Percentiles rank a stretch among this genome's conserved stretches.
These are phyloP conservation scores for Poeciliopsis turneri DNA, from an alignment of 2,797 vertebrate species.

Conservation along the genomic window DNA sequence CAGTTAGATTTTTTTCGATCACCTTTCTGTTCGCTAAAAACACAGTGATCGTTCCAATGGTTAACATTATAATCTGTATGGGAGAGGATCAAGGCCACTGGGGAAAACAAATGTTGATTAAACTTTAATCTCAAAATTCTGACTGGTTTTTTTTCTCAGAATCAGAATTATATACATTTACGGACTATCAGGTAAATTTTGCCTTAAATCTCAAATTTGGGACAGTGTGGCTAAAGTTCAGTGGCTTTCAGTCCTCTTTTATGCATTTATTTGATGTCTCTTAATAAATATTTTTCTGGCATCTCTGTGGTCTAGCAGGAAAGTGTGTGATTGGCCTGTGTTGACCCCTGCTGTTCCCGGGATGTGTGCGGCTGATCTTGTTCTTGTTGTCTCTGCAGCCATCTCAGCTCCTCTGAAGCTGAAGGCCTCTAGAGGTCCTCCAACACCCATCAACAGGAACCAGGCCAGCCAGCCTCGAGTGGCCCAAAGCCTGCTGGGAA, in stretches of 20 bases:
- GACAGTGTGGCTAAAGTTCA: neutral
- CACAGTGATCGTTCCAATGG: neutral
- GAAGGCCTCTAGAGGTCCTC: conserved; percentile 90
- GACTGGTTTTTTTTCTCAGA: neutral
- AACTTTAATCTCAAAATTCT: neutral
- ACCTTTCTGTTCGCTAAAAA: neutral
- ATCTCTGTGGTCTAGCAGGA: neutral
- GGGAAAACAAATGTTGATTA: neutral
- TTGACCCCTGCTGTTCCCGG: neutral
- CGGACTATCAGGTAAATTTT: too few relatives aligned
- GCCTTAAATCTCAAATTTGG: too few relatives aligned
- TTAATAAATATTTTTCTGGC: neutral
- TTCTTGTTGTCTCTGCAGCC: conserved; percentile 71
- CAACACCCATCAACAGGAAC: conserved; percentile 94
- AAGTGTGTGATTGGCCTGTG: neutral
- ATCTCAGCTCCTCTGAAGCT: conserved; percentile 91
- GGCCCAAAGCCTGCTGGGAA: conserved; percentile 86
- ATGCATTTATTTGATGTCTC: neutral
- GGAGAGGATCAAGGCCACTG: neutral
- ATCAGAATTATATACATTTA: neutral
- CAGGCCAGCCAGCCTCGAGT: conserved; percentile 89
- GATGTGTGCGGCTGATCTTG: neutral
- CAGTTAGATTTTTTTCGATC: neutral
- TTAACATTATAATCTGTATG: neutral
- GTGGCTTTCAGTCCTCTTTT: neutral